phyloP scores from a whole-genome alignment of 1,140 invertebrate species.

The Uloborus diversus region DNA sequence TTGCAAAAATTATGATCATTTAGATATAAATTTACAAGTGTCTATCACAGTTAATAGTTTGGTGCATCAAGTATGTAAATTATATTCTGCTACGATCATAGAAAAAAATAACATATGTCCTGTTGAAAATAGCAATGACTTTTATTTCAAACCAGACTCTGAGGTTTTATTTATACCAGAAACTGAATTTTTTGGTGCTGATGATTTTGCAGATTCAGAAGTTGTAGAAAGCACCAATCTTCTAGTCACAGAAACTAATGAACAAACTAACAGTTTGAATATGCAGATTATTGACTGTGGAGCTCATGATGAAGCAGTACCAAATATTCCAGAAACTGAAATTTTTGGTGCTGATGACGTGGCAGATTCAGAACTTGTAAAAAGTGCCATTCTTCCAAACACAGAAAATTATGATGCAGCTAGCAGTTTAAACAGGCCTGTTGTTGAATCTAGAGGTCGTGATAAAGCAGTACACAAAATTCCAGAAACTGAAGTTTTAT shows the following conservation, averaged over 20 bases:
- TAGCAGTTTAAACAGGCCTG: too few relatives aligned
- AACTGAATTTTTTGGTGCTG: conserved; percentile 17
- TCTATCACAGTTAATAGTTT: background rate
- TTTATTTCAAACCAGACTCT: background rate
- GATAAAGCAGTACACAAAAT: too few relatives aligned
- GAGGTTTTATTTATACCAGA: conserved; percentile 30
- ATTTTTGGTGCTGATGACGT: too few relatives aligned
- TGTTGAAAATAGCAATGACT: background rate
- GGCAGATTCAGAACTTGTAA: too few relatives aligned
- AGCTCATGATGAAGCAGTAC: background rate
- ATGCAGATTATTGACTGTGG: background rate
- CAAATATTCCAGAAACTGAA: too few relatives aligned
- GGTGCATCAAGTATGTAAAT: background rate
- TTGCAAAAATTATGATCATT: background rate
- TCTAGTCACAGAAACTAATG: background rate
- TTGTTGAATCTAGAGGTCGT: too few relatives aligned
- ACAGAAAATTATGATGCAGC: too few relatives aligned
- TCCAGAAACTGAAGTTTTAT: conserved; percentile 28
- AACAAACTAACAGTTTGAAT: background rate
- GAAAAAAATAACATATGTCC: background rate
- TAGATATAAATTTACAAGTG: background rate
- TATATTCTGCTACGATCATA: background rate
- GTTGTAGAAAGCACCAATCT: background rate
- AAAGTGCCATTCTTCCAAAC: too few relatives aligned
- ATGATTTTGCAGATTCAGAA: background rate